Base-by-base conservation (phyloP, 2,797 vertebrate species). In the Danio kyathit region DNA sequence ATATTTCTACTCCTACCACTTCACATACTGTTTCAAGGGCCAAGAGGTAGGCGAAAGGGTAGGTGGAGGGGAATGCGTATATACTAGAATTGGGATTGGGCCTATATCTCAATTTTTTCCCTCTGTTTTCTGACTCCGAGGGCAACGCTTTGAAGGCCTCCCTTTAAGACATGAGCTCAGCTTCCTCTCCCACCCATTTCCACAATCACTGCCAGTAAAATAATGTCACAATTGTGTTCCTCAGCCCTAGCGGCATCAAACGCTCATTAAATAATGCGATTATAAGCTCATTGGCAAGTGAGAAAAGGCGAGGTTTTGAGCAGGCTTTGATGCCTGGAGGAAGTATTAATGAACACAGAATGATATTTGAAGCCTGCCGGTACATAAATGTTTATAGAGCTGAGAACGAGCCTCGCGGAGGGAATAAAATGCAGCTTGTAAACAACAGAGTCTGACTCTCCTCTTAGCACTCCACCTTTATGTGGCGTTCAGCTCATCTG, bases 321-420 rank as follows among this genome's bases (percentile, higher is more conserved):
- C n/a, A 65, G 48, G 57, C 80, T 76, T 87, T 82, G 84, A 82
- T 86, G 78, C 76, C 52, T 71, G 76, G 81, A 46, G 49, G 74
- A 82, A 77, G 48, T 77, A 76, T 73, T 61, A 82, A 77, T 66
- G 73, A 67, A 75, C 61, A 79, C 66, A 80, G 65, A 74, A 72
- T 60, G 51, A 81, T 77, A 74, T 69, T 29, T 29, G 29, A 29
- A 29, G 29, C 56, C 43, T 51, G 38, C 76, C 73, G 56, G 67
- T 82, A 70, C 82, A 83, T 88, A 87, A 89, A 89, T 88, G 84
- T 86, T 88, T 88, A 69, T 74, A 81, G 60, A 82, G 76, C 56
- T 69, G 72, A 72, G 73, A 76, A 76, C 66, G 51, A 76, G 80
- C 40, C 40, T 77, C 57, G 64, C 48, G 71, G 83, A 60, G 29